Evolutionary conservation across 2,113 vertebrate species (phyloP).

Genomic region (Malurus elegans): DNA sequence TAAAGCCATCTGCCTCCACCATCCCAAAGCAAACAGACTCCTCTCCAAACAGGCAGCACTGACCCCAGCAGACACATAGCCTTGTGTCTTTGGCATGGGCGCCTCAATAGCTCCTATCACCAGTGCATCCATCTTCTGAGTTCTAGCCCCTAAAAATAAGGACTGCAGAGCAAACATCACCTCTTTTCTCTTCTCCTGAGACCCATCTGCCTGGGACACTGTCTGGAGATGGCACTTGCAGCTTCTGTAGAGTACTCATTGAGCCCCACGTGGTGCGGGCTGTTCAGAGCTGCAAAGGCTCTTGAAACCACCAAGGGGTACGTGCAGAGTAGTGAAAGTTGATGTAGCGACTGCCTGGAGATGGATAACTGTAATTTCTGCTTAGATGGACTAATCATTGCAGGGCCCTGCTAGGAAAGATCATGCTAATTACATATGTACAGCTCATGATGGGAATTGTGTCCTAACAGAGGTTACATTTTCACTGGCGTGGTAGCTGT

Average conservation of each 20-base stretch:
- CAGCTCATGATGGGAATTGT: background rate
- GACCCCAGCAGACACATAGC: background rate
- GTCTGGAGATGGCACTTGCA: background rate
- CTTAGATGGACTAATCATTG: background rate
- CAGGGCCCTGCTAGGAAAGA: background rate
- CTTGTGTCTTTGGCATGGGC: background rate
- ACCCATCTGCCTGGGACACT: background rate
- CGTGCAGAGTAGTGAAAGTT: background rate
- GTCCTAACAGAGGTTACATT: background rate
- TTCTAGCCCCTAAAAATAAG: background rate
- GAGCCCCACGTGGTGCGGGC: background rate
- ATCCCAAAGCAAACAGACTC: background rate
- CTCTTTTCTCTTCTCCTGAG: background rate
- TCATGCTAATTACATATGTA: background rate
- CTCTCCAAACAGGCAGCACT: background rate
- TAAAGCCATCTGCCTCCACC: background rate
- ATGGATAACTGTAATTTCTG: background rate
- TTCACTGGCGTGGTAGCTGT: background rate
- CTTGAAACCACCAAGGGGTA: background rate
- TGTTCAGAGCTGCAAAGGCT: background rate
- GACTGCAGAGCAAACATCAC: background rate
- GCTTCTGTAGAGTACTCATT: background rate
- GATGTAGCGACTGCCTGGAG: background rate
- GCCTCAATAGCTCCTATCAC: background rate
- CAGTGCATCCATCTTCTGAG: background rate